Percentiles rank a stretch among this genome's conserved stretches.
These are phyloP conservation scores for Amphibalanus amphitrite DNA, from an alignment of 1,140 invertebrate genomes.

Conservation along the genomic window DNA sequence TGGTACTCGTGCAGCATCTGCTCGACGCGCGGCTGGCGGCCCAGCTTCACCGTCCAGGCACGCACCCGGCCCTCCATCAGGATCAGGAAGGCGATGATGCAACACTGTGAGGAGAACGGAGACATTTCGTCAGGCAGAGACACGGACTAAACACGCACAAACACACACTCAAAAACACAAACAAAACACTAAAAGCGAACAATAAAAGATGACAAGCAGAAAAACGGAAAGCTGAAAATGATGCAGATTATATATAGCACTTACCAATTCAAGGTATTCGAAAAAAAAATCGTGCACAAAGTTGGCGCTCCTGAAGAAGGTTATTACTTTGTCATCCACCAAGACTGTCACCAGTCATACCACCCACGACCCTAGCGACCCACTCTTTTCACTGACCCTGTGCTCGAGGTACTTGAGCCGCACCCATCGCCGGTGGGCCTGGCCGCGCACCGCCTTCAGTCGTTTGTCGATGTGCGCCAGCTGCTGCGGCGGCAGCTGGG, in stretches of 20 bases:
- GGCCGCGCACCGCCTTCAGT: slow-evolving; percentile 46
- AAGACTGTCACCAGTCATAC: too few species aligned
- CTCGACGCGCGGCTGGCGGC: slow-evolving; percentile 58
- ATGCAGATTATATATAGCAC: too few species aligned
- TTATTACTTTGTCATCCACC: too few species aligned
- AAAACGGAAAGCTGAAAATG: too few species aligned
- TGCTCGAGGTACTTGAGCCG: slow-evolving; percentile 76
- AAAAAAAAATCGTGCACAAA: too few species aligned
- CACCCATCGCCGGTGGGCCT: slow-evolving; percentile 54
- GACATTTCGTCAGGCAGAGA: slow-evolving; percentile 7
- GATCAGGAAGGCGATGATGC: slow-evolving; percentile 73
- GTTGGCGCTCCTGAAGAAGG: too few species aligned
- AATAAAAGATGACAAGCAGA: too few species aligned
- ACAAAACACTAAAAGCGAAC: not conserved
- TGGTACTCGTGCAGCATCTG: slow-evolving; percentile 71
- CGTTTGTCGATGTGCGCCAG: slow-evolving; percentile 57
- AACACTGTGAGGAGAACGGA: slow-evolving; percentile 38
- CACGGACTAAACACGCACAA: slow-evolving; percentile 6
- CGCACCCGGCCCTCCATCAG: slow-evolving; percentile 73
- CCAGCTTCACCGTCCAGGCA: slow-evolving; percentile 76
- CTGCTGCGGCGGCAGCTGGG: slow-evolving; percentile 51
- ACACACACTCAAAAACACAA: slow-evolving; percentile 6
- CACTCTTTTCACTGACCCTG: slow-evolving; percentile 33
- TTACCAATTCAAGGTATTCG: too few species aligned
- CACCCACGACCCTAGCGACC: too few species aligned